Percentiles rank a stretch among this genome's conserved stretches.
These are phyloP conservation scores for Pararge aegeria DNA, from an alignment of 1,140 invertebrate species.

Conservation along the genomic window DNA sequence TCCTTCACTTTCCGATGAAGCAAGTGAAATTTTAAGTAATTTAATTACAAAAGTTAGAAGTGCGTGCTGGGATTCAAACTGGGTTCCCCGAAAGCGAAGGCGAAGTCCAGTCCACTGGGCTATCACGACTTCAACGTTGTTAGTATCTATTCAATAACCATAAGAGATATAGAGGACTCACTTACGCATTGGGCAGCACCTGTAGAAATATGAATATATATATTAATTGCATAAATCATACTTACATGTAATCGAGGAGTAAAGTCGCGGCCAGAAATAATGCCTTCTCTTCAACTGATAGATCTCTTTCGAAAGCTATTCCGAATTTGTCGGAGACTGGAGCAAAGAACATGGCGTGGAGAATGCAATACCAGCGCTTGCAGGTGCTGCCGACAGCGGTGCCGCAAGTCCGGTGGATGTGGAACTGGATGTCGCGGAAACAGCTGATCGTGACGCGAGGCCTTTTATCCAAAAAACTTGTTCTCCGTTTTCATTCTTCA, in stretches of 20 bases:
- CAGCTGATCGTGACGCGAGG: conserved; percentile 52
- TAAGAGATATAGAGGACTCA: no score
- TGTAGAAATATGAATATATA: no score
- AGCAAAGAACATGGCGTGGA: conserved; percentile 55
- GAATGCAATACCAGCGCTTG: conserved; percentile 61
- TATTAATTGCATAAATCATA: conserved; percentile 28
- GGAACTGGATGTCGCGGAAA: conserved; percentile 58
- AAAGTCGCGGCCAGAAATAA: conserved; percentile 54
- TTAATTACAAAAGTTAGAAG: no score
- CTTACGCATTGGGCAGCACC: no score
- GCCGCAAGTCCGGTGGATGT: conserved; percentile 43
- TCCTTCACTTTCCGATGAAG: no score
- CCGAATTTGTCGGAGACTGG: conserved; percentile 59
- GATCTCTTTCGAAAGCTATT: conserved; percentile 47
- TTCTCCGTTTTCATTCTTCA: conserved; percentile 84
- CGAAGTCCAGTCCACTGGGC: no score
- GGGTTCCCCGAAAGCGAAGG: no score
- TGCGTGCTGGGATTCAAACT: no score
- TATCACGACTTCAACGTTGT: no score
- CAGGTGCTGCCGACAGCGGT: conserved; percentile 44
- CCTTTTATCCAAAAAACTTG: conserved; percentile 86
- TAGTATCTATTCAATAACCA: no score
- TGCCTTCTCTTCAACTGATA: conserved; percentile 48
- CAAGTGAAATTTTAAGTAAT: no score
- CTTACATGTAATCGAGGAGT: conserved; percentile 64